Percentiles rank a stretch among this genome's conserved stretches.
Evolutionary conservation across 2,888 invertebrate genomes (phyloP).

Genomic region (Polylopha cassiicola): DNA sequence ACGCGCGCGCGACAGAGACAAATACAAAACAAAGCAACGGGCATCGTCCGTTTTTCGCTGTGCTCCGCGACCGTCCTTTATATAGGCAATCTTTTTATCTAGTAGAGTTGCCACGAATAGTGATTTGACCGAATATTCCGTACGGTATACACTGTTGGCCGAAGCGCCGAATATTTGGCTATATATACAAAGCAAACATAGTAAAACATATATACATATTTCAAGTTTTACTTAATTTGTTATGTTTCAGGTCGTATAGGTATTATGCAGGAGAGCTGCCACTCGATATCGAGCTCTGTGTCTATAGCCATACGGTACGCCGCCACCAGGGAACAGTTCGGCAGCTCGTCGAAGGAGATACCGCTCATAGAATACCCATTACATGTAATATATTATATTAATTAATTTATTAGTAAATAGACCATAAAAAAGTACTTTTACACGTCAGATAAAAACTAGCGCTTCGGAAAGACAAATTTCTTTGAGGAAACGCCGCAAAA

Average conservation of each 20-base stretch:
- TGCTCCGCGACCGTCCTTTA: no score
- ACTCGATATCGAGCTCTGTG: constrained; percentile 83
- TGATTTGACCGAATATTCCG: no score
- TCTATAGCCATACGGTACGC: constrained; percentile 89
- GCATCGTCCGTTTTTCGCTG: no score
- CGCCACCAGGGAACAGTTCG: constrained; percentile 87
- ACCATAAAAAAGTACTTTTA: constrained; percentile 6
- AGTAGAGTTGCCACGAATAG: no score
- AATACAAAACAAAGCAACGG: no score
- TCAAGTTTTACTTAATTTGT: constrained; percentile 79
- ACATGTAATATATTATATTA: constrained; percentile 74
- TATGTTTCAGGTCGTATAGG: constrained; percentile 84
- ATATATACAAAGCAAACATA: neutral
- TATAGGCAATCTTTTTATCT: no score
- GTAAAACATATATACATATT: no score
- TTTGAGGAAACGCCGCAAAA: no score
- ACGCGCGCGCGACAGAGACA: no score
- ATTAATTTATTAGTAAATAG: neutral
- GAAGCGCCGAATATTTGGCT: neutral
- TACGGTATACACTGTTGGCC: no score
- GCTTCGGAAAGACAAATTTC: no score
- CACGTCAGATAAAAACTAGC: no score
- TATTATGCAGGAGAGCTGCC: constrained; percentile 82
- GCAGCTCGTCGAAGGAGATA: constrained; percentile 78
- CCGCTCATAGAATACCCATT: constrained; percentile 90